Conservation (phyloP, 1,140 invertebrate species). For the Homarus americanus region DNA sequence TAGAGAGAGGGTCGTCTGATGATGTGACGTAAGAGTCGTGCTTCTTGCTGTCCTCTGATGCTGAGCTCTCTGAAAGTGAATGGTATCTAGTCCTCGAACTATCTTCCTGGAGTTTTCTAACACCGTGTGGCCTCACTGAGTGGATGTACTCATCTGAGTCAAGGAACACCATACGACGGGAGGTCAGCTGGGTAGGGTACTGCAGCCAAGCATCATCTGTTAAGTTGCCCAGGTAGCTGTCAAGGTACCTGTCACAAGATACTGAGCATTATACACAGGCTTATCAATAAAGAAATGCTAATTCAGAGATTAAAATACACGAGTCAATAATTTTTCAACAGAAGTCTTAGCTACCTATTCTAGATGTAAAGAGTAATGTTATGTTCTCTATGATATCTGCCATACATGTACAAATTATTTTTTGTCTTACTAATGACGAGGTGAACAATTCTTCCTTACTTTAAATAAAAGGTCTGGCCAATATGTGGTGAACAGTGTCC, state of each 20-base stretch:
- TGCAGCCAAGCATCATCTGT: conserved; percentile 67
- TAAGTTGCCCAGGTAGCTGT: conserved; percentile 60
- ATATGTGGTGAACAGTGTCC: no score
- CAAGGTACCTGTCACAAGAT: conserved; percentile 42
- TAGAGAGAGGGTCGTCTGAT: background rate
- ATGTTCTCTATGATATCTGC: no score
- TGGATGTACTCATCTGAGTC: conserved; percentile 48
- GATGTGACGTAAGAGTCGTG: background rate
- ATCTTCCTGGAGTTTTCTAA: background rate
- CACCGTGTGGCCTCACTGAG: conserved; percentile 23
- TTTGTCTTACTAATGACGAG: no score
- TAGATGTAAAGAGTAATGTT: no score
- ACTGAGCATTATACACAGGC: background rate
- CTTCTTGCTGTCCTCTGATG: conserved; percentile 11
- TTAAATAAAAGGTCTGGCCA: no score
- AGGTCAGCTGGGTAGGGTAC: conserved; percentile 28
- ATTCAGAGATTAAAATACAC: no score
- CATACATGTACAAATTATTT: no score
- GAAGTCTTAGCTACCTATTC: no score
- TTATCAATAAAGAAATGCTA: background rate
- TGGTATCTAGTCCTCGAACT: background rate
- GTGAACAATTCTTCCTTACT: no score
- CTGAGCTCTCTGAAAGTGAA: background rate
- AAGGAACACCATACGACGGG: conserved; percentile 47
- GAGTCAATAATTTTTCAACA: no score